A percentile compares a stretch with the other conserved stretches of the same genome.
Evolutionary conservation across 2,113 vertebrate species (phyloP).

Genomic region (Macheiramphus alcinus): DNA sequence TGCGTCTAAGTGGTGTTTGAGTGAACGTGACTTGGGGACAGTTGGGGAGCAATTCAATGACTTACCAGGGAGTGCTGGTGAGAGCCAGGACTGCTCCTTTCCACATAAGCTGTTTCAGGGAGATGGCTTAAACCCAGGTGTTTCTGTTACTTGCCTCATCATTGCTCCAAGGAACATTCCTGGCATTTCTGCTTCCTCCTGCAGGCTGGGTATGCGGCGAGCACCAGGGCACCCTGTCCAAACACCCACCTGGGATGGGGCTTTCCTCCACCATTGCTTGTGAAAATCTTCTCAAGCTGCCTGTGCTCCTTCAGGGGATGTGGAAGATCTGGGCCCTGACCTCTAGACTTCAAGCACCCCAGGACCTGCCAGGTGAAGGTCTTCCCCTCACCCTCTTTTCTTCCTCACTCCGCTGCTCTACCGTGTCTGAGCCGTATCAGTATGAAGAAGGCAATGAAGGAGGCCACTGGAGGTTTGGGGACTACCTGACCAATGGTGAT

Average conservation of each 20-base stretch:
- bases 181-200: background rate
- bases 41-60: background rate
- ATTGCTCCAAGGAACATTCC: background rate
- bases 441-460: background rate
- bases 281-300: background rate
- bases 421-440: rapidly evolving
- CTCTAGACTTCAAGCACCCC: background rate
- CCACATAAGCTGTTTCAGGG: background rate
- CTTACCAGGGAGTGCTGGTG: background rate
- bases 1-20: background rate
- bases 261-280: background rate
- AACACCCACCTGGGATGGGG: background rate
- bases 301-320: background rate
- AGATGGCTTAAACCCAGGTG: background rate
- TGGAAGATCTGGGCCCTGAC: background rate
- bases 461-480: background rate
- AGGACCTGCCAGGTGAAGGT: background rate
- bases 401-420: background rate
- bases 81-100: background rate
- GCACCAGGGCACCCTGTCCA: background rate
- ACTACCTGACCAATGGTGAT: background rate
- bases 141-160: background rate
- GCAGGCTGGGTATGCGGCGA: background rate
- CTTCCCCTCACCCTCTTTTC: background rate
- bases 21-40: background rate